Evolutionary conservation across 2,113 vertebrate genomes (phyloP), one percentile per base, ranked within the genome.

Genomic region (Odobenus rosmarus): DNA sequence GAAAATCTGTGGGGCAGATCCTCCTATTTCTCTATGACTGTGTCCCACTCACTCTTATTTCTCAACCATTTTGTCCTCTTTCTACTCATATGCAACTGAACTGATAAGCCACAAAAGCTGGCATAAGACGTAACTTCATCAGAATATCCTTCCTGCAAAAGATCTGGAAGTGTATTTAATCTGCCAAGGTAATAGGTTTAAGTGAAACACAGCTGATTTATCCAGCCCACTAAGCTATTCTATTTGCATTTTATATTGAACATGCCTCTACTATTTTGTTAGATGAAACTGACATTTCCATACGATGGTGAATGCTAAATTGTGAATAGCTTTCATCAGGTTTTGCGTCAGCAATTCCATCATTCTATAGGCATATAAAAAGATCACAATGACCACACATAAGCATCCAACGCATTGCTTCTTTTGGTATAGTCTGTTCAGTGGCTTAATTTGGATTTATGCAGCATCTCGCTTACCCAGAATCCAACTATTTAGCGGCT

Each of bases 231-330:
- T 62, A 57, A 97, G 81, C 81, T 90, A 71, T 90, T 95, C 69
- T 53, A 97, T 97, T 97, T 94, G 93, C 93, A 96, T 97, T 96
- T 97, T 97, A 93, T 83, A 97, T 88, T 91, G 96, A 97, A 93
- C 80, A 49, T 79, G 64, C 64, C 85, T 83, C 6, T 55, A 91
- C 91, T 83, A 90, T 62, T 91, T 90, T 57, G 62, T 88, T 88
- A 77, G 96, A 90, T 93, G 93, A 88, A 95, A 90, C 0, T 90
- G 81, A 96, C 79, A 82, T 96, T 97, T 92, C 53, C 49, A 21
- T 82, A 88, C 19, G 88, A 94, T 28, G 53, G 59, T 51, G 94
- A 96, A 88, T 83, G 76, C 77, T 96, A 77, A 95, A 69, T 24
- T 69, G 87, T 67, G 91, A 97, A 74, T n/a, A 74, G 86, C 85